Evolutionary conservation across 2,113 vertebrate species (phyloP).

Genomic region (Ailurus styani): DNA sequence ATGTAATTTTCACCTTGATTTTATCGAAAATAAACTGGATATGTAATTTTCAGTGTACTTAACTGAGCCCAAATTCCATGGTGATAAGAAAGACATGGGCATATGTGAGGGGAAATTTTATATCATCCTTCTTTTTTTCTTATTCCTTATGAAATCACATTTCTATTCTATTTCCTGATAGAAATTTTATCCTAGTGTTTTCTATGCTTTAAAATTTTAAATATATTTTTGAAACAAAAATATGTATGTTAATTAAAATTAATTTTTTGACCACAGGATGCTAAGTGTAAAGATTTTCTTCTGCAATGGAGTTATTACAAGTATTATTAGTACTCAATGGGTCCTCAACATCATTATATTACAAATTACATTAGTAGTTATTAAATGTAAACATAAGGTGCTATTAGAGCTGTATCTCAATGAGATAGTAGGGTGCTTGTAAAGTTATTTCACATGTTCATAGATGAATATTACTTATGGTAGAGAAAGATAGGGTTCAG

Average conservation of each 20-base stretch:
- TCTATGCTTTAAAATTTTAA: constrained; percentile 1
- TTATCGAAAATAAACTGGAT: constrained; percentile 23
- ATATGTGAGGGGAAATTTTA: neutral
- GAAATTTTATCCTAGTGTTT: neutral
- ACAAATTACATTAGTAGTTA: neutral
- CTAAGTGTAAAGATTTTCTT: neutral
- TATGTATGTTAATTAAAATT: neutral
- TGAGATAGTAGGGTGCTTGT: neutral
- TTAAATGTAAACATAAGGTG: constrained; percentile 1
- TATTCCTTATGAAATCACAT: neutral
- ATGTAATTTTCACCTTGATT: neutral
- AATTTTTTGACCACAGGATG: neutral
- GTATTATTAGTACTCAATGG: neutral
- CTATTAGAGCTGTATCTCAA: neutral
- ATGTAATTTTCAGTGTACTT: neutral
- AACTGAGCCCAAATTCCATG: neutral
- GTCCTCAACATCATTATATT: neutral
- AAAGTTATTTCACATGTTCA: neutral
- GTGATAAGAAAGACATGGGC: neutral
- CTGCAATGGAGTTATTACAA: neutral
- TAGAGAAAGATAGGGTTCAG: neutral
- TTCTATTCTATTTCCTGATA: neutral
- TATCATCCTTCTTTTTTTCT: neutral
- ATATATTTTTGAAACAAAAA: neutral
- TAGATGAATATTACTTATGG: neutral